These are phyloP conservation scores for Leucophenga montana DNA, from an alignment of 2,888 invertebrate species.

Conservation along the genomic window DNA sequence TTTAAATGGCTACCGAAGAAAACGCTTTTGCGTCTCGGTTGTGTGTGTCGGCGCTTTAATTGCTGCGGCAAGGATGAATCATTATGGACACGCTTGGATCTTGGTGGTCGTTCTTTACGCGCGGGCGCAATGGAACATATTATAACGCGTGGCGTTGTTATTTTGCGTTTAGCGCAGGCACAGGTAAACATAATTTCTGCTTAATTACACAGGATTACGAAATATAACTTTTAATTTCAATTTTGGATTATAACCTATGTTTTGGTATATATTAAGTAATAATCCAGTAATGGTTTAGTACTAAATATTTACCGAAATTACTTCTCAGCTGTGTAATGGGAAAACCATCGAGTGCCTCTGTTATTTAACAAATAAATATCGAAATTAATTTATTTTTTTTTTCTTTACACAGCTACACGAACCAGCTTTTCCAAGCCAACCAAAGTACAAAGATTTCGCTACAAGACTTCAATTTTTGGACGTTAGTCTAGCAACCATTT, in stretches of 20 bases:
- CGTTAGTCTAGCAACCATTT: conserved; percentile 85
- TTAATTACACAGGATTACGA: no score
- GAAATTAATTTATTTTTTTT: background rate
- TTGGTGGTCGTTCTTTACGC: conserved; percentile 81
- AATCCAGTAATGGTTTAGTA: no score
- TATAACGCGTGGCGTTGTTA: conserved; percentile 83
- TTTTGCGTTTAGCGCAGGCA: conserved; percentile 85
- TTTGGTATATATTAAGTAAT: no score
- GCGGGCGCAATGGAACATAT: conserved; percentile 83
- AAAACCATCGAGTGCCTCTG: no score
- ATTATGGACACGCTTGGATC: conserved; percentile 88
- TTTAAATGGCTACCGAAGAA: conserved; percentile 88
- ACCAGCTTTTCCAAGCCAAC: conserved; percentile 47
- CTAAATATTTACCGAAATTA: no score
- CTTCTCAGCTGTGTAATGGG: no score
- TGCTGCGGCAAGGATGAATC: conserved; percentile 87
- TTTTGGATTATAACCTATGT: no score
- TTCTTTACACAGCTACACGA: conserved; percentile 48
- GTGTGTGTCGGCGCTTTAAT: conserved; percentile 86
- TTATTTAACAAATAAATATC: background rate
- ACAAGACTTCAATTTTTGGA: conserved; percentile 87
- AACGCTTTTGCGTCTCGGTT: conserved; percentile 80
- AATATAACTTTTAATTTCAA: no score
- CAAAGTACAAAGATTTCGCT: conserved; percentile 63
- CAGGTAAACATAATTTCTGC: conserved; percentile 76